Evolutionary conservation across 2,888 invertebrate species (phyloP).

Genomic region (Caenorhabditis sp.): DNA sequence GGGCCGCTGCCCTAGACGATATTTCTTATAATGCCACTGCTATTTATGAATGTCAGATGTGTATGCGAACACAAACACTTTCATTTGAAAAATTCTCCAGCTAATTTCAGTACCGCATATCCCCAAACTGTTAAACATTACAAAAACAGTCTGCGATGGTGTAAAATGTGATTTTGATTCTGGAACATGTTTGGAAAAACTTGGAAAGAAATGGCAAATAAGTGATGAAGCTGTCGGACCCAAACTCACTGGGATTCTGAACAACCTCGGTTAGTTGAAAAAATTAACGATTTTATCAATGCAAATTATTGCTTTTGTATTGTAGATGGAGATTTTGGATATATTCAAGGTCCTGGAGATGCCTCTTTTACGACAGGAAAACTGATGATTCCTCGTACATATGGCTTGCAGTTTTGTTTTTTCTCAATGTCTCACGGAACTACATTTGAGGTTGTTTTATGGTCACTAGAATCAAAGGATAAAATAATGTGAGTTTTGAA

Average conservation of each 20-base stretch:
- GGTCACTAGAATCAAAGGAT: conserved; percentile 3
- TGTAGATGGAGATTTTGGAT: conserved; percentile 67
- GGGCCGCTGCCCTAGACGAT: conserved; percentile 73
- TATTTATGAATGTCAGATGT: conserved; percentile 63
- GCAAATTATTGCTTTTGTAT: background rate
- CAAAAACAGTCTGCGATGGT: conserved; percentile 55
- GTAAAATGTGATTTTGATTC: conserved; percentile 69
- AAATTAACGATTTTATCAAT: background rate
- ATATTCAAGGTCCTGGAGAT: conserved; percentile 65
- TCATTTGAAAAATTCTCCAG: background rate
- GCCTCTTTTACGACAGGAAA: conserved; percentile 53
- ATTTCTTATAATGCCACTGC: conserved; percentile 66
- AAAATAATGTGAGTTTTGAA: conserved; percentile 6
- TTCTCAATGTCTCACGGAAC: conserved; percentile 58
- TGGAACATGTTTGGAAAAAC: conserved; percentile 57
- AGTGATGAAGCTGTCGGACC: conserved; percentile 48
- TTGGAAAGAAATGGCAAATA: conserved; percentile 54
- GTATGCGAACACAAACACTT: conserved; percentile 41
- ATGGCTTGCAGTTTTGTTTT: conserved; percentile 70
- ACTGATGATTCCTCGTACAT: conserved; percentile 60
- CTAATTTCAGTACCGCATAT: conserved; percentile 65
- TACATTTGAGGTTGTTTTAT: conserved; percentile 46
- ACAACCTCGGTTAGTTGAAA: conserved; percentile 42
- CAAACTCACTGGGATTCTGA: conserved; percentile 45
- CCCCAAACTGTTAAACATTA: conserved; percentile 53